Base-by-base conservation (phyloP, 2,888 invertebrate genomes). In the Heliconius ethilla region DNA sequence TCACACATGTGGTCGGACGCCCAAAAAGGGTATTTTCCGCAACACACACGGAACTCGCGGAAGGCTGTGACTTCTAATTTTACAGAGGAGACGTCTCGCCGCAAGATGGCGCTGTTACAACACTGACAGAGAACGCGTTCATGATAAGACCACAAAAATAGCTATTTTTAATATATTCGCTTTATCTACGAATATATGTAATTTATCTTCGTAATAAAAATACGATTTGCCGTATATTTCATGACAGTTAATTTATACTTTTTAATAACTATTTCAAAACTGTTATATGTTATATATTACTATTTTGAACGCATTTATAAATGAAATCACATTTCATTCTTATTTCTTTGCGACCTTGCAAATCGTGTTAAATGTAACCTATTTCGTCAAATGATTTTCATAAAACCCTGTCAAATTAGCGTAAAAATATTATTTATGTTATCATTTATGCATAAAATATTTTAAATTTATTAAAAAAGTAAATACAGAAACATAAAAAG, bases 1-100 rank as follows among this genome's bases (percentile, higher is more conserved):
- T 90, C 94, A 95, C 95, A 95, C 96, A 96, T 96, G 96, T 95
- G 96, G 95, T 95, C 94, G 94, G 95, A 95, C 95, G 95, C 95
- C 96, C 95, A 95, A 95, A 94, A 95, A 95, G 95, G 95, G 95
- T 95, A 95, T 95, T 95, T 95, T 95, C 95, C 93, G 92, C 93
- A 93, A 92, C 90, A 92, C 90, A 92, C 92, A 94, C 94, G 93
- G 94, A 94, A 93, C 93, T 93, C 89, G 90, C 92, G 89, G 94
- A 93, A 92, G 91, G 91, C 93, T 92, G 89, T 91, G 92, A 93
- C 93, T 93, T 94, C 92, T 93, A 92, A 94, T 90, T 94, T 93
- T 93, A 93, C 89, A 91, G 85, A 83, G 77, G 84, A 83, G 87
- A 92, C 88, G 88, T 91, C 90, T 72, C 83, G 82, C 82, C 93